These are phyloP conservation scores for Corydoras sp. DNA, from an alignment of 2,113 vertebrate genomes.

Conservation along the genomic window DNA sequence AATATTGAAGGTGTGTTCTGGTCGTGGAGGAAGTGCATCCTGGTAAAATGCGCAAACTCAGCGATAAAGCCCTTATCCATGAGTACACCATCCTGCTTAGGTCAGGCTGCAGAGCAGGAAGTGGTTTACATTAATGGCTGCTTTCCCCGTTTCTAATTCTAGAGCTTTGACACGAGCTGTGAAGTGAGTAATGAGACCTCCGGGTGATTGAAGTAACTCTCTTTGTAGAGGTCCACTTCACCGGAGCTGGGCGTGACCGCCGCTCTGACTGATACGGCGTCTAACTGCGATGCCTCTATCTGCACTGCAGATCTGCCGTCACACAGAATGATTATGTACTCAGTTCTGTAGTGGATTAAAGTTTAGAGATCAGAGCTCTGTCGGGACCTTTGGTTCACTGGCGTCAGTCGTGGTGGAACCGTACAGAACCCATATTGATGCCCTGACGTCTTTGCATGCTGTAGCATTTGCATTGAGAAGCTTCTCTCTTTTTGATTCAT, in stretches of 20 bases:
- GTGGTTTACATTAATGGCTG: constrained; percentile 22
- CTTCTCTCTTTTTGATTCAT: too few species aligned
- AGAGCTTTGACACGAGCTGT: constrained; percentile 13
- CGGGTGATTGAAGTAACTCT: constrained; percentile 15
- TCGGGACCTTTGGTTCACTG: too few species aligned
- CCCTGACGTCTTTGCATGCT: too few species aligned
- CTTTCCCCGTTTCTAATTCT: constrained; percentile 30
- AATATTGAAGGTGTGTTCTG: background rate
- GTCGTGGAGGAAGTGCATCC: background rate
- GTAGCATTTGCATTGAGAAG: background rate
- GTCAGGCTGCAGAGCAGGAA: constrained; percentile 15
- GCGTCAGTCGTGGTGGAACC: too few species aligned
- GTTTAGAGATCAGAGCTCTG: too few species aligned
- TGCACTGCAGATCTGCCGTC: background rate
- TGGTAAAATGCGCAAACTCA: background rate
- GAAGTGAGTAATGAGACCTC: constrained; percentile 16
- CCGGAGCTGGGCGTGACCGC: background rate
- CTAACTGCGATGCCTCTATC: background rate
- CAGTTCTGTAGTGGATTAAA: background rate
- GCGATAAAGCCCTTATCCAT: background rate
- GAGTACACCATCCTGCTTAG: constrained; percentile 12
- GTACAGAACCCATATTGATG: too few species aligned
- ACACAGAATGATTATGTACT: background rate
- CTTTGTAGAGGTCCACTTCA: constrained; percentile 7
- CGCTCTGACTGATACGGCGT: background rate